Conservation (phyloP, 2,888 invertebrate genomes). For the Spialia ferax region DNA sequence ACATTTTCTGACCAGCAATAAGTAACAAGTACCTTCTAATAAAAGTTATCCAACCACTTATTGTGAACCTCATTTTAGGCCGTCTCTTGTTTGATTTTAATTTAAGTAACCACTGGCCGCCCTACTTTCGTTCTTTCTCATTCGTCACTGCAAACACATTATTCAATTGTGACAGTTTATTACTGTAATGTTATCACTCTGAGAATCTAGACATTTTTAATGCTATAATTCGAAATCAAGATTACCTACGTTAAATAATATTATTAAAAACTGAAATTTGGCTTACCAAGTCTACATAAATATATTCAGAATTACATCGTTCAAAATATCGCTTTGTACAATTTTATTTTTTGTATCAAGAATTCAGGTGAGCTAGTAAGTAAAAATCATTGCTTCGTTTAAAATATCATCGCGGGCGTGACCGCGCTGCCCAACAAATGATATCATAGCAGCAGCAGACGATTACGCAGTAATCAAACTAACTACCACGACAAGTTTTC, state of each 20-base stretch:
- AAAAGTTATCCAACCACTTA: constrained; percentile 7
- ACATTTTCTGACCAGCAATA: neutral
- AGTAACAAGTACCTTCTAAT: neutral
- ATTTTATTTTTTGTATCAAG: constrained; percentile 20
- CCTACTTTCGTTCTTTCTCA: constrained; percentile 49
- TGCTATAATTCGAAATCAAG: too few relatives aligned
- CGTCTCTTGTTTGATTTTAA: constrained; percentile 22
- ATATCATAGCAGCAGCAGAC: constrained; percentile 75
- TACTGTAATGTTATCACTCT: constrained; percentile 48
- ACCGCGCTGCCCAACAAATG: constrained; percentile 75
- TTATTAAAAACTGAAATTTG: too few relatives aligned
- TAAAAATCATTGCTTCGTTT: constrained; percentile 64
- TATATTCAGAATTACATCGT: too few relatives aligned
- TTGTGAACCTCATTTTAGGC: constrained; percentile 16
- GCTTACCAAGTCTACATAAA: too few relatives aligned
- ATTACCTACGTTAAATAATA: too few relatives aligned
- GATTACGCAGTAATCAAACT: constrained; percentile 79
- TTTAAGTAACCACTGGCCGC: constrained; percentile 35
- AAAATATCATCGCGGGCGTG: constrained; percentile 64
- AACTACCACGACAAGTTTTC: constrained; percentile 53
- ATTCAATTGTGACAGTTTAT: constrained; percentile 52
- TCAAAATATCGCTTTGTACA: neutral
- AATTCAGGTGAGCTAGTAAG: constrained; percentile 51
- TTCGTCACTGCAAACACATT: constrained; percentile 50
- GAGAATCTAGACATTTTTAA: constrained; percentile 38